phyloP scores from a whole-genome alignment of 64 coral and sea anemone genomes.

The Anthopleura sola region DNA sequence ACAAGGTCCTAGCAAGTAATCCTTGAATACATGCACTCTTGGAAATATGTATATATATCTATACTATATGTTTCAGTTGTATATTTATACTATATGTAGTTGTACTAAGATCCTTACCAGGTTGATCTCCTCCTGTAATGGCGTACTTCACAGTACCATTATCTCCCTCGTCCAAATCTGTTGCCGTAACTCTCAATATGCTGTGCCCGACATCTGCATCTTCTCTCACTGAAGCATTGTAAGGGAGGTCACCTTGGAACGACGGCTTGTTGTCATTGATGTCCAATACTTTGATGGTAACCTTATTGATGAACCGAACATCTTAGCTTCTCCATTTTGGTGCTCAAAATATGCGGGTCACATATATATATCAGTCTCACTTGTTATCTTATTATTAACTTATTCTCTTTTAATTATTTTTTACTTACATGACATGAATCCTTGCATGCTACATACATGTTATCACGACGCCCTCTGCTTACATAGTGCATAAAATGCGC shows the following conservation, averaged over 20 bases:
- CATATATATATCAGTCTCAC: not conserved
- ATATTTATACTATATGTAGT: too few species aligned
- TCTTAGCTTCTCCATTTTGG: not conserved
- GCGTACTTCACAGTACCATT: conserved; percentile 25
- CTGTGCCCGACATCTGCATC: not conserved
- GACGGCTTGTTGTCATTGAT: conserved; percentile 2
- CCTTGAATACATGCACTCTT: too few species aligned
- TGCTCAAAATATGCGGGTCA: not conserved
- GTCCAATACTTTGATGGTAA: not conserved
- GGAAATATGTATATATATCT: too few species aligned
- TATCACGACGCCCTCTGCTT: too few species aligned
- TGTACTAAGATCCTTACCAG: not conserved
- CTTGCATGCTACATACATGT: not conserved
- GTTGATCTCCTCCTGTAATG: not conserved
- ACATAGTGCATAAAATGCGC: too few species aligned
- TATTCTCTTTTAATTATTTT: not conserved
- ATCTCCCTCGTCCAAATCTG: not conserved
- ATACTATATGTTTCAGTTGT: too few species aligned
- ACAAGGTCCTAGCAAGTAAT: too few species aligned
- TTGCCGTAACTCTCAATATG: not conserved
- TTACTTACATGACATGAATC: not conserved
- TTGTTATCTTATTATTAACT: not conserved
- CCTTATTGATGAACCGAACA: conserved; percentile 5
- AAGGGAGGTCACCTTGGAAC: not conserved
- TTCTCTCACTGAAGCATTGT: not conserved